Evolutionary conservation across 2,888 invertebrate genomes (phyloP), one percentile per base, ranked within the genome.

Genomic region (Zonitis immaculata): DNA sequence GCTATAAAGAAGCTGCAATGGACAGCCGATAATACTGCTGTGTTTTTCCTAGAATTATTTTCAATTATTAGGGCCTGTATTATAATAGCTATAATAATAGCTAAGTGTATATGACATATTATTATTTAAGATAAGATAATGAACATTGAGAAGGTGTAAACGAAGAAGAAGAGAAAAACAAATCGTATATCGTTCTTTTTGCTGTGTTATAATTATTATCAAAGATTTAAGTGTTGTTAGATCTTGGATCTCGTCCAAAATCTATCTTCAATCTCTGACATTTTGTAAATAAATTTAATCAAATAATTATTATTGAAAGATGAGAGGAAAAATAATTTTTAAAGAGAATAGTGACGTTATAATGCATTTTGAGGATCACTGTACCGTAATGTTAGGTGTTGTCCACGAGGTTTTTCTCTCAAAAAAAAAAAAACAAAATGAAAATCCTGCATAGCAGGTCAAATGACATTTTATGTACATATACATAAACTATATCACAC

Each of bases 181-280:
- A 51, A 52, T 59, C 52, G 52, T 56, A 54, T 51, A 67, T 66
- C 64, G 69, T 70, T 35, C 35, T 35, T 35, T 35, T 72, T 72
- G 69, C 71, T 72, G 72, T 72, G 72, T 71, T 70, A 68, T 63
- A 62, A 62, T 66, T 35, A 32, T 35, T 35, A 35, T 35, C 18
- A 35, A 35, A 35, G 35, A 35, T 44, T 44, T 22, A 61, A 66
- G 69, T 72, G 72, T 73, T 70, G 70, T 66, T 62, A 68, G 71
- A 69, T 68, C 65, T 58, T 70, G 73, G 73, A 18, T 73, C 62
- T 69, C 65, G 73, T 74, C 75, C 74, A 74, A 73, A 73, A 70
- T 62, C 39, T 74, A 75, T 73, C 74, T 73, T 73, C 74, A 73
- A n/a, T n/a, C n/a, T n/a, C 66, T 67, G 18, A 61, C 55, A 53